Evolutionary conservation across 2,888 invertebrate genomes (phyloP), one percentile per base, ranked within the genome.

Genomic region (Hedya salicella): DNA sequence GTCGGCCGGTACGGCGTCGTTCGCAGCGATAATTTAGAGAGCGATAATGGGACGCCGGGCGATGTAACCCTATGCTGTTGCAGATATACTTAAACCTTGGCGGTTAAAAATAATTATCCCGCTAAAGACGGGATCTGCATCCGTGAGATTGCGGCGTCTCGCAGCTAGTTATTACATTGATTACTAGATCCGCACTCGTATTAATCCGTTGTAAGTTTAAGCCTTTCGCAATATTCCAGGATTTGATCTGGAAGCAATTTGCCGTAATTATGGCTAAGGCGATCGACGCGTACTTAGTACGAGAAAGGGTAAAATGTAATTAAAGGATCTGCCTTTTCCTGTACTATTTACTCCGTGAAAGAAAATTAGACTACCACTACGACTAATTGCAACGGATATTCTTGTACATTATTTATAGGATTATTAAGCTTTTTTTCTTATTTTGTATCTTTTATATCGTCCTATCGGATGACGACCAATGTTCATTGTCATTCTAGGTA

Each of bases 61-160:
- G 68, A 71, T 70, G 67, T 69, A 73, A 73, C 74, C 74, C 71
- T 56, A 56, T 25, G 61, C 73, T 69, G 69, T 71, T 74, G 75
- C 72, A 71, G 74, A 76, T 75, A 77, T 78, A 77, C 77, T 78
- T 75, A 76, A 75, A 81, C 77, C 78, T 72, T 60, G 71, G 72
- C 78, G 81, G 82, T 87, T 87, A 84, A 87, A 89, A 85, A 87
- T 89, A 86, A 88, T 89, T 85, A 87, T 82, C 79, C 73, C 75
- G 79, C 77, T 76, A 75, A 72, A 80, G 73, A 77, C 80, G 78
- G 79, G 79, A 75, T 78, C 79, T 76, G 76, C 76, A 77, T 79
- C 76, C 69, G 72, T 74, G 74, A 75, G 75, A 79, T 77, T 71
- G 75, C 69, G 75, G 61, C 14, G 17, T 32, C 32, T 39, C 25